Percentiles rank a stretch among this genome's conserved stretches.
phyloP scores from a whole-genome alignment of 1,140 invertebrate genomes.

The Drosophila subobscura region DNA sequence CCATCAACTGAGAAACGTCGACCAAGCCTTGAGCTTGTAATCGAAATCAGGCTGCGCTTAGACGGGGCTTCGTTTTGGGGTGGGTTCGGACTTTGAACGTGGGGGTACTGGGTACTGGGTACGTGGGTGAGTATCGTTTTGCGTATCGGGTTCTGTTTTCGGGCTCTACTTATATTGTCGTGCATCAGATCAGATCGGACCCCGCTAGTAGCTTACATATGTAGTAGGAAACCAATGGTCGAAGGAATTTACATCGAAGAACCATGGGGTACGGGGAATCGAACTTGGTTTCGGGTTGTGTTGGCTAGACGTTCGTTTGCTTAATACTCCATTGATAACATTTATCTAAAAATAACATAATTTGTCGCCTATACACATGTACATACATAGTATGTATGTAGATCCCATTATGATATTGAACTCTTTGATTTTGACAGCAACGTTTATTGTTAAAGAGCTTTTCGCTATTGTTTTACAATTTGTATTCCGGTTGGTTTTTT shows the following conservation, averaged over 20 bases:
- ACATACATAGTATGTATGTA: not conserved
- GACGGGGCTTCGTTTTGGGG: conserved; percentile 16
- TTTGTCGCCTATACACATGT: conserved; percentile 10
- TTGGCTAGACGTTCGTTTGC: conserved; percentile 9
- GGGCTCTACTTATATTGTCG: conserved; percentile 60
- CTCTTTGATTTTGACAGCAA: conserved; percentile 10
- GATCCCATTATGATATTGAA: conserved; percentile 28
- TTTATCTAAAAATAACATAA: conserved; percentile 74
- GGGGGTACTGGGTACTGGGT: conserved; percentile 3
- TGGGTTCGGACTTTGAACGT: conserved; percentile 11
- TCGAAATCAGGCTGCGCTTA: too few relatives aligned
- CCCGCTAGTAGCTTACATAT: conserved; percentile 6
- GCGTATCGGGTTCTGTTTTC: conserved; percentile 21
- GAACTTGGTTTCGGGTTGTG: not conserved
- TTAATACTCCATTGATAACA: conserved; percentile 41
- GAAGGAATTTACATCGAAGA: conserved; percentile 47
- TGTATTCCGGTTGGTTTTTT: conserved; percentile 21
- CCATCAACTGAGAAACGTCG: not conserved
- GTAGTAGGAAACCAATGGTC: conserved; percentile 64
- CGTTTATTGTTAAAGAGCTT: conserved; percentile 8
- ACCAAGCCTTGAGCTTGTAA: not conserved
- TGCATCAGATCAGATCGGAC: conserved; percentile 31
- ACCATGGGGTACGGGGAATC: conserved; percentile 18
- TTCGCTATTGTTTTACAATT: conserved; percentile 22
- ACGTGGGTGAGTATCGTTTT: conserved; percentile 5